These are phyloP conservation scores for Agapetus fuscipes DNA, from an alignment of 2,888 invertebrate genomes.

Conservation along the genomic window DNA sequence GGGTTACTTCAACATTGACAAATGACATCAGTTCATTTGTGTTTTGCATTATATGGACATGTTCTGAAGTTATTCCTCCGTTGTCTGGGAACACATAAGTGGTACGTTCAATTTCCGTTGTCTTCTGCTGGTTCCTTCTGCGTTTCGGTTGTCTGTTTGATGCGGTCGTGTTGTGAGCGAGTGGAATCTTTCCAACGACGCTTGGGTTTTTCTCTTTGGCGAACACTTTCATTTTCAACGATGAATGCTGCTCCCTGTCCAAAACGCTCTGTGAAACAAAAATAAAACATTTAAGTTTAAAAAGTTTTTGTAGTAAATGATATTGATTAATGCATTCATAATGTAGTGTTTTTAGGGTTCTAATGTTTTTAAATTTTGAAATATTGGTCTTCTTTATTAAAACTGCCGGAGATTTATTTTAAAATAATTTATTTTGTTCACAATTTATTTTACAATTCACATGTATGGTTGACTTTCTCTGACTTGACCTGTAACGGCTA, in stretches of 20 bases:
- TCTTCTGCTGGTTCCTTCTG: constrained; percentile 30
- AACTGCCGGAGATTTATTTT: too few species aligned
- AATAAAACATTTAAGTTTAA: not conserved
- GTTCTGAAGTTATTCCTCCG: constrained; percentile 34
- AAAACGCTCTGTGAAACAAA: constrained; percentile 49
- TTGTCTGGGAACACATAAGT: constrained; percentile 42
- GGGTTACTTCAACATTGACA: constrained; percentile 70
- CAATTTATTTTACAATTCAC: too few species aligned
- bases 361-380: too few species aligned
- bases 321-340: too few species aligned
- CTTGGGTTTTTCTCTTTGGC: constrained; percentile 69
- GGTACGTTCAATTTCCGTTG: constrained; percentile 33
- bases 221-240: constrained; percentile 64
- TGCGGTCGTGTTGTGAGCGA: constrained; percentile 12
- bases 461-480: too few species aligned
- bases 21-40: constrained; percentile 37
- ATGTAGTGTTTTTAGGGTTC: too few species aligned
- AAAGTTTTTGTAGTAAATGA: too few species aligned
- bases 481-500: too few species aligned
- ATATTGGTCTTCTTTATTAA: too few species aligned
- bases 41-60: constrained; percentile 37
- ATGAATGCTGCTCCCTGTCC: constrained; percentile 68
- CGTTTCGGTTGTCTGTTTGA: constrained; percentile 29
- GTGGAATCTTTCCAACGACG: constrained; percentile 46
- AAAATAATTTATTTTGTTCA: too few species aligned